Conservation (phyloP, 2,113 vertebrate genomes). For the Grantiella picta region DNA sequence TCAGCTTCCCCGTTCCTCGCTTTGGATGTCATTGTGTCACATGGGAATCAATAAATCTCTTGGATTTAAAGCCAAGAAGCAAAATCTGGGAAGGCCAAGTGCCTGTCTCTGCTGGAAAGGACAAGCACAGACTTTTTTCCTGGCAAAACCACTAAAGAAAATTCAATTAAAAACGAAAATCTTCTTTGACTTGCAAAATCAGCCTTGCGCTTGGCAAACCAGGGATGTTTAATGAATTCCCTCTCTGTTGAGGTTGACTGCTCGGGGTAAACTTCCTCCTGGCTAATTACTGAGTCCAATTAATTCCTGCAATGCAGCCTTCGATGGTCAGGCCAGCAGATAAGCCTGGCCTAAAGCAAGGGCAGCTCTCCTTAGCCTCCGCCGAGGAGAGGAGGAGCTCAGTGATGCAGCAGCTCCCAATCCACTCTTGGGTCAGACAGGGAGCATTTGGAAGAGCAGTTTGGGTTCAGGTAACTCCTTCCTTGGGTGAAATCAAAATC, state of each 20-base stretch:
- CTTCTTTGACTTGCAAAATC: constrained; percentile 9
- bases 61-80: neutral
- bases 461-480: neutral
- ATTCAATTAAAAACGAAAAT: neutral
- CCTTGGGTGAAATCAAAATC: neutral
- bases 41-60: neutral
- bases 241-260: neutral
- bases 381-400: neutral
- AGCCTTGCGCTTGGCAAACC: neutral
- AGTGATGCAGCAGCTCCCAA: rapidly evolving
- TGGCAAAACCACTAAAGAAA: constrained; percentile 29
- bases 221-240: constrained; percentile 27
- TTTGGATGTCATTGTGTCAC: neutral
- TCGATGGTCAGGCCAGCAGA: neutral
- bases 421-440: neutral
- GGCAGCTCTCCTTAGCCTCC: neutral
- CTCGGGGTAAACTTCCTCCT: neutral
- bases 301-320: neutral
- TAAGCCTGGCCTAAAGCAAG: neutral
- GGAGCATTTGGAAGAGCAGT: neutral
- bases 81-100: neutral
- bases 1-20: neutral
- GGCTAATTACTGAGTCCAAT: neutral
- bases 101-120: neutral
- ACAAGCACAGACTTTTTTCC: neutral